Base-by-base conservation (phyloP, 2,888 invertebrate species). In the Congeria kusceri region DNA sequence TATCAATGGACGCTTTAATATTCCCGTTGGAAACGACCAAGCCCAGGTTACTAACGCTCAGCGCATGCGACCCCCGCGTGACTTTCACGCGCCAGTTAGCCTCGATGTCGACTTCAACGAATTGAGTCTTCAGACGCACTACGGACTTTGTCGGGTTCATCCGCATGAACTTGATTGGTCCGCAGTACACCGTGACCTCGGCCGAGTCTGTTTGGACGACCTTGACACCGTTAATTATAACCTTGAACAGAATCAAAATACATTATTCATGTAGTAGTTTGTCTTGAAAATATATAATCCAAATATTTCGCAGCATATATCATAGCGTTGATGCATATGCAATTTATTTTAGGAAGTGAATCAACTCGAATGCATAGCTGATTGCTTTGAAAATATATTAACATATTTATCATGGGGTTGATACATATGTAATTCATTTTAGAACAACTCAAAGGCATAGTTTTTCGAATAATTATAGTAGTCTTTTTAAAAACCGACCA, bases 101-200 rank as follows among this genome's bases (percentile, higher is more conserved):
- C 62, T 91, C 93, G 49, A 94, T 90, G n/a, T 91, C 90, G 87
- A 93, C 92, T 68, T 94, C 93, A 56, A 94, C 89, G 76, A 90
- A 90, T 61, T 92, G 88, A 13, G 93, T 93, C 59, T 92, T 89
- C 23, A 94, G 81, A 39, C 90, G 89, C 1, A 93, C 84, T 15
- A 90, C 84, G 25, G 91, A 90, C 27, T 77, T 88, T 9, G 69
- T 68, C 1, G 94, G 92, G n/a, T 92, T 92, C 81, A 92, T 89
- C 23, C 89, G 85, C 44, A 94, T 86, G 59, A 88, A 91, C 71
- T 93, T 92, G 27, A 74, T 70, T n/a, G 93, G 92, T 27, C 93
- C 93, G n/a, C 90, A 89, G 23, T 91, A 89, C 18, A 94, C 92
- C 3, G 85, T 87, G 5, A 94, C 92, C 59, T 94, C 93, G 18